Conservation (phyloP, 2,888 invertebrate genomes). For the Caenorhabditis panamensis region DNA sequence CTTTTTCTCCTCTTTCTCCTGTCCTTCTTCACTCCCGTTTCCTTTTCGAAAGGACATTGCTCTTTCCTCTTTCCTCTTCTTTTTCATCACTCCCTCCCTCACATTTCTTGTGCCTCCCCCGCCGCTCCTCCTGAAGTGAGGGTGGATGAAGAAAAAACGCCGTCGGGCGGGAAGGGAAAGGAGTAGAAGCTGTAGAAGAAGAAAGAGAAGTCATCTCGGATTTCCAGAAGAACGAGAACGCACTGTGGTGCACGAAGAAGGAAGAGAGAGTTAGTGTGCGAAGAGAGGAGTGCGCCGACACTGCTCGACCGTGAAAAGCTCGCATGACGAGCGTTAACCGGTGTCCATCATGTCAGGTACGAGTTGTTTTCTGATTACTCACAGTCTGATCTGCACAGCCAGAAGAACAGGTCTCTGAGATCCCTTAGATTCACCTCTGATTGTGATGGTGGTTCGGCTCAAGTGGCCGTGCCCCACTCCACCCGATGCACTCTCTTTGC, state of each 20-base stretch:
- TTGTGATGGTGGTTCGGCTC: slow-evolving; percentile 56
- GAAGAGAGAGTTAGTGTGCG: slow-evolving; percentile 43
- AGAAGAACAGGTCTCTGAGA: slow-evolving; percentile 13
- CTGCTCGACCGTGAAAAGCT: slow-evolving; percentile 59
- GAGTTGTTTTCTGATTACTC: slow-evolving; percentile 10
- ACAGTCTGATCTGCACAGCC: neutral
- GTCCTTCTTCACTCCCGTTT: slow-evolving; percentile 24
- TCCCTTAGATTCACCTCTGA: slow-evolving; percentile 4
- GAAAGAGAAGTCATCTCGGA: slow-evolving; percentile 42
- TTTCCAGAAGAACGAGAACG: slow-evolving; percentile 59
- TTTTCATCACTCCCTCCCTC: slow-evolving; percentile 21
- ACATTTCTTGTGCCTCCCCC: slow-evolving; percentile 12
- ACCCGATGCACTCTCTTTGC: slow-evolving; percentile 56
- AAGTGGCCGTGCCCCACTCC: slow-evolving; percentile 52
- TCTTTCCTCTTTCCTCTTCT: slow-evolving; percentile 25
- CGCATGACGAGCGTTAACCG: slow-evolving; percentile 63
- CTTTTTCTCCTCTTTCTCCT: slow-evolving; percentile 4
- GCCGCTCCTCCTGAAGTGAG: slow-evolving; percentile 24
- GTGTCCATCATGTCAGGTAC: slow-evolving; percentile 58
- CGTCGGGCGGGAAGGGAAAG: too few species aligned
- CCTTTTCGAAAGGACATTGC: slow-evolving; percentile 46
- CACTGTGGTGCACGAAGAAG: slow-evolving; percentile 59
- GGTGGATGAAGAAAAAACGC: slow-evolving; percentile 32
- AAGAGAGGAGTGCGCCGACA: slow-evolving; percentile 58
- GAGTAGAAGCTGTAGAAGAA: slow-evolving; percentile 16